phyloP scores from a whole-genome alignment of 2,888 invertebrate genomes.

The Pinctada fucata region DNA sequence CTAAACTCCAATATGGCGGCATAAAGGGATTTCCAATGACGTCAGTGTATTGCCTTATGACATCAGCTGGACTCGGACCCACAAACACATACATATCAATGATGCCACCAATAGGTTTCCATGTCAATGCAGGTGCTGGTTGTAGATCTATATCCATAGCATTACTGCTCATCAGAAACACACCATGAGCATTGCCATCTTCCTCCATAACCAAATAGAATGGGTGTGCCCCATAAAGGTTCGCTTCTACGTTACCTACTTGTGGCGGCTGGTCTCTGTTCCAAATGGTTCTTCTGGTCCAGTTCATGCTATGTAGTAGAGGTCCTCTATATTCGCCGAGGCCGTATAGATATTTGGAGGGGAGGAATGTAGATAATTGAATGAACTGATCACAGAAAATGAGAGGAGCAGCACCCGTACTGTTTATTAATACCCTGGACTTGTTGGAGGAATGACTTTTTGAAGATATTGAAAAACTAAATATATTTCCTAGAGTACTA shows the following conservation, averaged over 20 bases:
- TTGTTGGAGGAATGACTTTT: constrained; percentile 23
- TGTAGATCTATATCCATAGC: constrained; percentile 78
- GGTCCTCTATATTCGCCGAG: constrained; percentile 60
- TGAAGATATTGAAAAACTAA: constrained; percentile 54
- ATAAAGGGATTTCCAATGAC: constrained; percentile 65
- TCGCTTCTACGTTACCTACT: constrained; percentile 69
- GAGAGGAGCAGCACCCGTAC: constrained; percentile 77
- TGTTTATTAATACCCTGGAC: constrained; percentile 80
- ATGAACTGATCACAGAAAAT: constrained; percentile 69
- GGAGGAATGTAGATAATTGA: constrained; percentile 64
- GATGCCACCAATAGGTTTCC: constrained; percentile 87
- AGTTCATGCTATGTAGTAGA: constrained; percentile 57
- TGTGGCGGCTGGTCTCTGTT: constrained; percentile 59
- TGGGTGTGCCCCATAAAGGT: constrained; percentile 89
- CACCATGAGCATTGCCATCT: constrained; percentile 82
- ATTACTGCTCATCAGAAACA: constrained; percentile 88
- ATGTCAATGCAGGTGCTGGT: constrained; percentile 88
- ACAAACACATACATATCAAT: constrained; percentile 86
- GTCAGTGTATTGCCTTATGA: constrained; percentile 72
- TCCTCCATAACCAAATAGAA: constrained; percentile 87
- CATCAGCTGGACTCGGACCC: constrained; percentile 83
- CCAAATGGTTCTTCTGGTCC: constrained; percentile 62
- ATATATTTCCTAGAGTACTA: constrained; percentile 53
- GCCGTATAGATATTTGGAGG: constrained; percentile 67
- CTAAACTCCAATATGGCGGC: constrained; percentile 85